Evolutionary conservation across 2,113 vertebrate species (phyloP).

Genomic region (Circaetus cinerascens): DNA sequence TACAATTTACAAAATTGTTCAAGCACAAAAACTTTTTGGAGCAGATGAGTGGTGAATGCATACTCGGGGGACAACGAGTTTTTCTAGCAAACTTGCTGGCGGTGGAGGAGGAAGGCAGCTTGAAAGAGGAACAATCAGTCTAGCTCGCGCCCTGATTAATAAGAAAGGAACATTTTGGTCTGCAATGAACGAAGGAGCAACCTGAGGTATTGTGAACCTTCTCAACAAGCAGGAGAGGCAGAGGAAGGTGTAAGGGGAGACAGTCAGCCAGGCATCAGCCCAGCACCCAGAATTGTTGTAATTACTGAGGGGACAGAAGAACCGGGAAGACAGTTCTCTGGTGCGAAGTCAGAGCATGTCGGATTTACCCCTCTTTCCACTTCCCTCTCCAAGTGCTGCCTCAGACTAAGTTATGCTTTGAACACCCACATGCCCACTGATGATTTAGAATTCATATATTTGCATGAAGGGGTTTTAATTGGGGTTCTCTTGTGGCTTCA

Average conservation of each 20-base stretch:
- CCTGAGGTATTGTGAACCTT: neutral
- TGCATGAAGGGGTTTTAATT: neutral
- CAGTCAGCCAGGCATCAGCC: neutral
- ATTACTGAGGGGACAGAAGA: neutral
- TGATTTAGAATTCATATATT: neutral
- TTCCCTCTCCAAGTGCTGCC: neutral
- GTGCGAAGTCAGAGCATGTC: neutral
- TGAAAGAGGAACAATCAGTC: neutral
- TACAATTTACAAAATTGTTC: neutral
- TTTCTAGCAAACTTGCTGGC: neutral
- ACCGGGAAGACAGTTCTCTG: neutral
- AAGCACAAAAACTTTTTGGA: neutral
- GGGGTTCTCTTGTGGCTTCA: neutral
- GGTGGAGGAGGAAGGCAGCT: neutral
- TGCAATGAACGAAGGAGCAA: neutral
- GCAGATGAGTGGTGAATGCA: neutral
- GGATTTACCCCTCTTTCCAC: neutral
- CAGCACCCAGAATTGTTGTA: neutral
- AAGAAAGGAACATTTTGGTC: neutral
- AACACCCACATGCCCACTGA: neutral
- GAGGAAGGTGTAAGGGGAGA: neutral
- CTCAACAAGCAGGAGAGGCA: neutral
- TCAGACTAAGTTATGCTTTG: neutral
- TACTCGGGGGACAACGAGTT: neutral
- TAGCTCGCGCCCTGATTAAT: neutral